Percentiles rank a stretch among this genome's conserved stretches.
Evolutionary conservation across 2,113 vertebrate species (phyloP).

Genomic region (Excalfactoria chinensis): DNA sequence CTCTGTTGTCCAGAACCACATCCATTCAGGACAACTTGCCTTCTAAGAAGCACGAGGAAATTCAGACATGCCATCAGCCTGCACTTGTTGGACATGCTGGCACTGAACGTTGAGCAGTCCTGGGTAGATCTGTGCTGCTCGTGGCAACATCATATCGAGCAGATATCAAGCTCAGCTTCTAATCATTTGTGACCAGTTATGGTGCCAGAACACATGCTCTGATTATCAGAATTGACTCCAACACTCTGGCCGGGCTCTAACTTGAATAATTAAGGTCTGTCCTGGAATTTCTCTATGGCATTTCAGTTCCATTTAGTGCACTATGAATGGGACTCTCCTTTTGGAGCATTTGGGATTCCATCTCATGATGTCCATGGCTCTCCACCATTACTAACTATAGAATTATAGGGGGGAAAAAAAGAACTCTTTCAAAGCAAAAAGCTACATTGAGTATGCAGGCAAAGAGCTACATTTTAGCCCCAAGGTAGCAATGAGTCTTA

Average conservation of each 20-base stretch:
- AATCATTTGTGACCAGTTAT: not conserved
- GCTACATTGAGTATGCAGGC: not conserved
- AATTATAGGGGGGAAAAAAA: too few species aligned
- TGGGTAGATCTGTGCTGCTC: not conserved
- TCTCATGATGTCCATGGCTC: not conserved
- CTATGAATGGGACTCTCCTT: not conserved
- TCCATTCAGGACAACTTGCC: not conserved
- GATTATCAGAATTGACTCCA: not conserved
- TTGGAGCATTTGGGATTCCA: not conserved
- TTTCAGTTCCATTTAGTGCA: not conserved
- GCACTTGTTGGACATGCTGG: not conserved
- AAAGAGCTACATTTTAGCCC: not conserved
- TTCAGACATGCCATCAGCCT: not conserved
- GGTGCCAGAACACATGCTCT: not conserved
- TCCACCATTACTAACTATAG: rapidly evolving
- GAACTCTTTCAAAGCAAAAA: not conserved
- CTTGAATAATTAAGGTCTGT: not conserved
- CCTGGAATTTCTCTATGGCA: not conserved
- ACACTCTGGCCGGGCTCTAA: not conserved
- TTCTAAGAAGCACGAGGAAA: not conserved
- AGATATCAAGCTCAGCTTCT: not conserved
- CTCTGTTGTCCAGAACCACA: not conserved
- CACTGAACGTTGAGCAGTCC: rapidly evolving
- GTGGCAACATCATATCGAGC: not conserved
- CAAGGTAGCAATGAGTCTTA: not conserved